phyloP scores from a whole-genome alignment of 2,113 vertebrate species.

The Phalacrocorax brasilianus region DNA sequence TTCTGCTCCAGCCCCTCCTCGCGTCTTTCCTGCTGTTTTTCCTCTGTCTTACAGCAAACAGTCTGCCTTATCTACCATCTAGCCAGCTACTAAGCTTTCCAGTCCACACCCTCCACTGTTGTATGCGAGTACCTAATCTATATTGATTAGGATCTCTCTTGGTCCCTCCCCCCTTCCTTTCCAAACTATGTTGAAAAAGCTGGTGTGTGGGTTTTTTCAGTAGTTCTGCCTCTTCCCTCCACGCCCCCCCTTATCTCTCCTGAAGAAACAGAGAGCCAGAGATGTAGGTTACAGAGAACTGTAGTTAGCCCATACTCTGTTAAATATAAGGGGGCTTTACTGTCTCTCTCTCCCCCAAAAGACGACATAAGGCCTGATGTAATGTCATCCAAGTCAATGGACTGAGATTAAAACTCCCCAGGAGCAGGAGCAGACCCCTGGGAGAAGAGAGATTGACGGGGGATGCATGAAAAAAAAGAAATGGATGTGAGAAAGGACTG shows the following conservation, averaged over 20 bases:
- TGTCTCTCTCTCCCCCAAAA: background rate
- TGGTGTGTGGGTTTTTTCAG: background rate
- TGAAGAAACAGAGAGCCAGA: background rate
- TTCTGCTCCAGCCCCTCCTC: background rate
- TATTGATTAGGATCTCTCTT: slow-evolving; percentile 12
- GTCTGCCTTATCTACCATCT: background rate
- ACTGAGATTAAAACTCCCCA: background rate
- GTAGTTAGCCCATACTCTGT: background rate
- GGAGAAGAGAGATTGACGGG: background rate
- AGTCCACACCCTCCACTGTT: background rate
- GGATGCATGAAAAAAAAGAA: background rate
- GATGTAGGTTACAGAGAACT: background rate
- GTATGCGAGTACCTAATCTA: background rate
- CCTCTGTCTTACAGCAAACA: background rate
- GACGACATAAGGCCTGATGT: background rate
- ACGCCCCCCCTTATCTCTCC: background rate
- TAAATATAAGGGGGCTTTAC: background rate
- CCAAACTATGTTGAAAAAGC: background rate
- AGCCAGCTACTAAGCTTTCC: background rate
- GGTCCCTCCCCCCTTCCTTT: background rate
- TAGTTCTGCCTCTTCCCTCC: background rate
- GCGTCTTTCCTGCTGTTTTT: background rate
- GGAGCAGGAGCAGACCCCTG: background rate
- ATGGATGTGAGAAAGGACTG: background rate
- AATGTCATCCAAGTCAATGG: background rate